Percentiles rank a stretch among this genome's conserved stretches.
These are phyloP conservation scores for Venustaconcha ellipsiformis DNA, from an alignment of 1,140 invertebrate species.

Conservation along the genomic window DNA sequence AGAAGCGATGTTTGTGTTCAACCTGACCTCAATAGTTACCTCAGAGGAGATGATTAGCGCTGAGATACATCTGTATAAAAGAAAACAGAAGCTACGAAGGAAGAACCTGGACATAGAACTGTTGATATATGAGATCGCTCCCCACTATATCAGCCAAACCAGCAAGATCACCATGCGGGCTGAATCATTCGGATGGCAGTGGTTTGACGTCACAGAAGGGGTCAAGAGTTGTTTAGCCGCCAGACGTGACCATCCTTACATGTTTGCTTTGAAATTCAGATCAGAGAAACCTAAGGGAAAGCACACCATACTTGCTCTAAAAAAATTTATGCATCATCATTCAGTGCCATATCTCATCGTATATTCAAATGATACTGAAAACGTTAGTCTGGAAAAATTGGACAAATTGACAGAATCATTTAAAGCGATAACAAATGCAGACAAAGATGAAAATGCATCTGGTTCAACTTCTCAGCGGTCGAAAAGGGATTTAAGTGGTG, in stretches of 20 bases:
- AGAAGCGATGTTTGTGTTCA: slow-evolving; percentile 65
- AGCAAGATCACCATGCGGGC: slow-evolving; percentile 45
- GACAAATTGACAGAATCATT: slow-evolving; percentile 46
- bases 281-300: slow-evolving; percentile 41
- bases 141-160: slow-evolving; percentile 48
- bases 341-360: slow-evolving; percentile 68
- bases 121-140: slow-evolving; percentile 56
- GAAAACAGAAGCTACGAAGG: slow-evolving; percentile 38
- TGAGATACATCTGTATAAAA: slow-evolving; percentile 66
- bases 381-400: slow-evolving; percentile 49
- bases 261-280: slow-evolving; percentile 60
- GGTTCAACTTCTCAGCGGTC: too few relatives aligned
- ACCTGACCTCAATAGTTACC: slow-evolving; percentile 60
- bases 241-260: slow-evolving; percentile 40
- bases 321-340: slow-evolving; percentile 54
- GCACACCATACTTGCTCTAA: slow-evolving; percentile 37
- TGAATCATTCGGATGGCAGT: slow-evolving; percentile 59
- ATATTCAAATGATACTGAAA: slow-evolving; percentile 67
- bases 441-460: too few relatives aligned
- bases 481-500: too few relatives aligned
- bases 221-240: slow-evolving; percentile 54
- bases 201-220: slow-evolving; percentile 58
- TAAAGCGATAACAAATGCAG: not conserved
- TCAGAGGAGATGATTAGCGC: slow-evolving; percentile 62
- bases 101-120: slow-evolving; percentile 45